These are phyloP conservation scores for Oscheius sp. DNA, from an alignment of 1,140 invertebrate species.

Conservation along the genomic window DNA sequence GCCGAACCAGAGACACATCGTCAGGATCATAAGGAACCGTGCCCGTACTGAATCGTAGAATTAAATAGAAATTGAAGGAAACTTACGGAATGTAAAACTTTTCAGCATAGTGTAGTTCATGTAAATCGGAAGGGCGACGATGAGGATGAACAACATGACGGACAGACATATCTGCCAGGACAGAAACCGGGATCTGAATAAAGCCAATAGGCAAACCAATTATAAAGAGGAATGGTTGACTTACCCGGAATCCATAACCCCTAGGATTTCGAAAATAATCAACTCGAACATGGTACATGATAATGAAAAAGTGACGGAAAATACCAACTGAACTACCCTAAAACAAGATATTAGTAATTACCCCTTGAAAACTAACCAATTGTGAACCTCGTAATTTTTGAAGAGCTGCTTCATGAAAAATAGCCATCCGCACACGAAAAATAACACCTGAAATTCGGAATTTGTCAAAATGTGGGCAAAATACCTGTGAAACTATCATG, in stretches of 20 bases:
- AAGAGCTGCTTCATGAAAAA: slow-evolving; percentile 98
- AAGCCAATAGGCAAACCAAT: slow-evolving; percentile 44
- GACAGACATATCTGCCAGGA: slow-evolving; percentile 92
- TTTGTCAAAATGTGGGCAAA: neutral
- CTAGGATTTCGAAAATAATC: slow-evolving; percentile 99
- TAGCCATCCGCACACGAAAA: slow-evolving; percentile 94
- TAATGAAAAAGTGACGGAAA: slow-evolving; percentile 90
- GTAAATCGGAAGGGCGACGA: slow-evolving; percentile 93
- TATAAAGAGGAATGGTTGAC: neutral
- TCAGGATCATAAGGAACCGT: slow-evolving; percentile 76
- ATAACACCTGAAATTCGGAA: slow-evolving; percentile 64
- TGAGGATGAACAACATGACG: slow-evolving; percentile 85
- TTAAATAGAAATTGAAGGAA: slow-evolving; percentile 16
- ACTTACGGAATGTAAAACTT: slow-evolving; percentile 83
- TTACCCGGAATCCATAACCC: slow-evolving; percentile 78
- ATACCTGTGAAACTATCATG: slow-evolving; percentile 13
- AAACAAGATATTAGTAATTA: slow-evolving; percentile 9
- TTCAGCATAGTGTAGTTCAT: slow-evolving; percentile 90
- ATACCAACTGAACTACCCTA: slow-evolving; percentile 89
- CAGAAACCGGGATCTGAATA: slow-evolving; percentile 84
- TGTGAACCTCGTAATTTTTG: slow-evolving; percentile 83
- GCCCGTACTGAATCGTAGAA: slow-evolving; percentile 22
- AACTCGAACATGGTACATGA: slow-evolving; percentile 99
- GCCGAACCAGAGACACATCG: slow-evolving; percentile 79
- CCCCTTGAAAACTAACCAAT: slow-evolving; percentile 27